Base-by-base conservation (phyloP, 2,113 vertebrate species). In the Rhynchopsitta pachyrhyncha region DNA sequence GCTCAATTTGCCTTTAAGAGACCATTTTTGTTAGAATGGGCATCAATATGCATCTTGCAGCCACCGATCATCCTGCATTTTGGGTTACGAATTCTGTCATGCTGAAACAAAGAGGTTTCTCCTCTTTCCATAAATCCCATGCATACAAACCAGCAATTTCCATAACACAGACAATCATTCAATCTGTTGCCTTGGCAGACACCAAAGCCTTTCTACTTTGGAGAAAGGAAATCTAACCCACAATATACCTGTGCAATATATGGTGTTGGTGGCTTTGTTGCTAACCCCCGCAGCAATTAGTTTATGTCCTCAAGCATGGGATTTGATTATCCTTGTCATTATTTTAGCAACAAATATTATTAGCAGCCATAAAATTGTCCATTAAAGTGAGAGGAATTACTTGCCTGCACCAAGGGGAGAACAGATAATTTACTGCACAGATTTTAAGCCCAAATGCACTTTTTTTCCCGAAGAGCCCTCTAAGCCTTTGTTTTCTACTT, bases 341-440 rank as follows among this genome's bases (percentile, higher is more conserved):
- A 97, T 97, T 95, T 96, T 96, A 97, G 95, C 97, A 93, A 97
- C 97, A 97, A 97, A 97, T 97, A 95, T 97, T 97, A 97, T 97
- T 96, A 97, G 97, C 84, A 92, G 95, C 97, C 95, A 97, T 97
- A 97, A 97, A 97, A 97, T 96, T 92, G 90, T 95, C 96, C 96
- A 97, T 97, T 97, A 97, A 97, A 96, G 97, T 91, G 94, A 96
- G 92, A 97, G 92, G 88, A 95, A 97, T 97, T 96, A 93, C 94
- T 96, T 97, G 96, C 93, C 81, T 96, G 83, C 73, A 96, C 91
- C 69, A 87, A 92, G 92, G 95, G 93, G 88, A 96, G 84, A 94
- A 91, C 35, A 89, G 86, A 95, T 97, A 94, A 97, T 97, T 97
- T 95, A 91, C 93, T 93, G 91, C 81, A 88, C 15, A 79, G 88